These are phyloP conservation scores for Cephalotes varians DNA, from an alignment of 2,888 invertebrate species.

Conservation along the genomic window DNA sequence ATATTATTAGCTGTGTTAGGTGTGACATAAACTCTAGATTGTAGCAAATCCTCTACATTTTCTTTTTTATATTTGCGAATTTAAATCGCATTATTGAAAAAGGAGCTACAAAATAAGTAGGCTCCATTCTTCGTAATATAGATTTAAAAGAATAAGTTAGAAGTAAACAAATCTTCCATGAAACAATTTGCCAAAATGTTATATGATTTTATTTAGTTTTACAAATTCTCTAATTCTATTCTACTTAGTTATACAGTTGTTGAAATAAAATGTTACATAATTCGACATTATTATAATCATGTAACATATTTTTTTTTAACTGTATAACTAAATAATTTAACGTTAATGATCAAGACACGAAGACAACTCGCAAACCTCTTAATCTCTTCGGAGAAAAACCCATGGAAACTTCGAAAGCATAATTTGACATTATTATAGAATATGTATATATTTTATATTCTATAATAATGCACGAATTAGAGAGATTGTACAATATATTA, in stretches of 20 bases:
- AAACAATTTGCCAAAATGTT: background rate
- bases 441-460: background rate
- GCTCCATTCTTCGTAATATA: no score
- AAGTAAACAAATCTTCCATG: background rate
- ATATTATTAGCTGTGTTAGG: constrained; percentile 26
- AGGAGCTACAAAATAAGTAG: no score
- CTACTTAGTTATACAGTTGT: background rate
- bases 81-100: background rate
- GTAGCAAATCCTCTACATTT: background rate
- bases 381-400: no score
- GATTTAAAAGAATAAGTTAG: background rate
- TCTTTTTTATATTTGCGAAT: background rate
- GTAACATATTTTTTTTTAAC: no score
- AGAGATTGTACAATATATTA: background rate
- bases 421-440: background rate
- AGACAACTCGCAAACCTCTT: no score
- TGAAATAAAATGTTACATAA: background rate
- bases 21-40: background rate
- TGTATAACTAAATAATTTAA: no score
- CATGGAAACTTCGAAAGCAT: no score
- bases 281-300: background rate
- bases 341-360: no score
- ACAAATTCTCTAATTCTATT: no score
- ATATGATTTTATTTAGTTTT: background rate
- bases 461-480: background rate